These are phyloP conservation scores for Osmoderma eremita DNA, from an alignment of 2,888 invertebrate genomes.

Conservation along the genomic window DNA sequence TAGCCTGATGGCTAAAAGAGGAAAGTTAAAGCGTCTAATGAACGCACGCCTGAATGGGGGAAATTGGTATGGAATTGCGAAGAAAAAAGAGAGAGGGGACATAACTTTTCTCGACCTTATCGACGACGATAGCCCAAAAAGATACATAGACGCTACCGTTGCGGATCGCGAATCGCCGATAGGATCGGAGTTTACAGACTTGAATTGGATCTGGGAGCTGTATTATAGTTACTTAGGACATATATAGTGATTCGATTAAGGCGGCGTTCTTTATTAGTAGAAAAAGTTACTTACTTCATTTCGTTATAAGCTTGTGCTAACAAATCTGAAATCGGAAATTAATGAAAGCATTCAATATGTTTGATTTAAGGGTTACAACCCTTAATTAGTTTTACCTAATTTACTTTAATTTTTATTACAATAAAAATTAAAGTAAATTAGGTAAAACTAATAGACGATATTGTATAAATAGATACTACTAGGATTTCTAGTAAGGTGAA, in stretches of 20 bases:
- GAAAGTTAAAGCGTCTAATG: slow-evolving; percentile 26
- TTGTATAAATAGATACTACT: no score
- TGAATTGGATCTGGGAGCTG: slow-evolving; percentile 19
- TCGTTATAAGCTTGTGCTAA: not conserved
- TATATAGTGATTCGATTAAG: slow-evolving; percentile 14
- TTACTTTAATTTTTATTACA: no score
- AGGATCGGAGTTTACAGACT: slow-evolving; percentile 4
- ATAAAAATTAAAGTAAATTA: no score
- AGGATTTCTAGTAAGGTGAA: no score
- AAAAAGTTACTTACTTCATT: not conserved
- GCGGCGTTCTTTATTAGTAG: slow-evolving; percentile 13
- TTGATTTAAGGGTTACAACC: no score
- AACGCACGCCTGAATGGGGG: not conserved
- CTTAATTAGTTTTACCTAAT: no score
- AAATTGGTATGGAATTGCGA: not conserved
- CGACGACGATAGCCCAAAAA: slow-evolving; percentile 12
- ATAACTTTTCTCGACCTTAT: not conserved
- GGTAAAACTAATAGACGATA: no score
- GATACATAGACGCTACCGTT: slow-evolving; percentile 18
- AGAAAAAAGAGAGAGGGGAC: slow-evolving; percentile 3
- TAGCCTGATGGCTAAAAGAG: not conserved
- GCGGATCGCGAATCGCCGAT: slow-evolving; percentile 13
- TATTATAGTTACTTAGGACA: slow-evolving; percentile 5
- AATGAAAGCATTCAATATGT: no score
- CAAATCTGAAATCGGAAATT: not conserved